Conservation (phyloP, 2,888 invertebrate genomes). For the Syrista parreyssii region DNA sequence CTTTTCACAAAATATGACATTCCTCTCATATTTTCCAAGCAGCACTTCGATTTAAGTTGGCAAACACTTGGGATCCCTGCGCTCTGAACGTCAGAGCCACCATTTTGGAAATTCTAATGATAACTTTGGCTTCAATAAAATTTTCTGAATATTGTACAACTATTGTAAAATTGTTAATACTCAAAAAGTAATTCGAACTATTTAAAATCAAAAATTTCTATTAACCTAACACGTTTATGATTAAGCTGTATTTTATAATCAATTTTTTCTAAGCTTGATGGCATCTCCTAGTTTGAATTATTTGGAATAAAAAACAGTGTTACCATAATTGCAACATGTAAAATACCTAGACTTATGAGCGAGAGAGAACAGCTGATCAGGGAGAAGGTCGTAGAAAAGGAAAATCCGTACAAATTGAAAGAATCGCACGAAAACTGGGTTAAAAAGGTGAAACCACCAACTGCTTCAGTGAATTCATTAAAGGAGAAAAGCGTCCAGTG, state of each 20-base stretch:
- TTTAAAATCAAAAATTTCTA: background rate
- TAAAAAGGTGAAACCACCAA: conserved; percentile 29
- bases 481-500: conserved; percentile 6
- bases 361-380: conserved; percentile 42
- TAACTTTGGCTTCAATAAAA: background rate
- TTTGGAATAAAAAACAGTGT: background rate
- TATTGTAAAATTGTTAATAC: background rate
- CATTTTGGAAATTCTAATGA: background rate
- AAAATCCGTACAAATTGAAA: conserved; percentile 37
- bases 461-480: background rate
- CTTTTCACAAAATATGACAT: background rate
- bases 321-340: background rate
- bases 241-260: background rate
- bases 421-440: conserved; percentile 35
- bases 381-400: conserved; percentile 35
- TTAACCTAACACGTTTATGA: background rate
- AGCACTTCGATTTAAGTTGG: background rate
- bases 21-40: conserved; percentile 2
- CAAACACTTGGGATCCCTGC: background rate
- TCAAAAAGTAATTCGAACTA: background rate
- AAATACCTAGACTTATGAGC: conserved; percentile 32
- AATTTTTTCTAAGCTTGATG: background rate
- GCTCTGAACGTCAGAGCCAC: background rate
- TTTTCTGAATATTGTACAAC: background rate
- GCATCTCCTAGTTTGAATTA: background rate